These are phyloP conservation scores for cattle (Bos taurus) DNA, from an alignment of 2,113 vertebrate species.

Conservation along the genomic window ARS-UCD2.0 NC_037332.1:16930001-16930500, in stretches of 20 bases:
- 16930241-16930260: not conserved
- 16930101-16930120: not conserved
- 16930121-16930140: not conserved
- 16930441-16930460: not conserved
- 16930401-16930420: not conserved
- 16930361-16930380: not conserved
- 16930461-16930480: not conserved
- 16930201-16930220: not conserved
- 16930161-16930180: not conserved
- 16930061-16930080: not conserved
- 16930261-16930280: not conserved
- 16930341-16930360: not conserved
- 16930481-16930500: not conserved
- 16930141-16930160: not conserved
- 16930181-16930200: not conserved
- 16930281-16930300: not conserved
- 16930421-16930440: not conserved
- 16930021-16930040: not conserved
- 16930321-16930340: not conserved
- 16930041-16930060: not conserved
- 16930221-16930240: not conserved
- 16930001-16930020: not conserved
- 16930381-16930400: not conserved
- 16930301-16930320: not conserved
- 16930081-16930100: not conserved